These are phyloP conservation scores for Argya squamiceps DNA, from an alignment of 2,797 vertebrate genomes.

Conservation along the genomic window DNA sequence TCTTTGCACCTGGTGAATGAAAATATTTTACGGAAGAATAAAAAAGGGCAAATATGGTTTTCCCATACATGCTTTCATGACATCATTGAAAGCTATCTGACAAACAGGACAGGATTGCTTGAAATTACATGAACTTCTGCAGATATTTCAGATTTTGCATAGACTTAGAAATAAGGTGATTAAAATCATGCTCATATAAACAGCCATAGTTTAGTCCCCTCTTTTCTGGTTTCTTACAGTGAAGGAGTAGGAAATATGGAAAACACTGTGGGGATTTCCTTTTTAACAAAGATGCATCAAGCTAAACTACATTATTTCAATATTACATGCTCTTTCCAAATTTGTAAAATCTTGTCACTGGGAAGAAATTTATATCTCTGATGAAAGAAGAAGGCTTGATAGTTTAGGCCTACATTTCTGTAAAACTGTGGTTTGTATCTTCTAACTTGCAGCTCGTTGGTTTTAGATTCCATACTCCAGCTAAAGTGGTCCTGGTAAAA, in stretches of 20 bases:
- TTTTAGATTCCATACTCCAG: not conserved
- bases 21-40: not conserved
- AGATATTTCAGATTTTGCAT: not conserved
- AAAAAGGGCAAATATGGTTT: not conserved
- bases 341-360: not conserved
- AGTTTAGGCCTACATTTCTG: not conserved
- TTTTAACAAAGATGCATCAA: not conserved
- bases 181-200: not conserved
- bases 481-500: not conserved
- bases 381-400: not conserved
- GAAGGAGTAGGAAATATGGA: not conserved
- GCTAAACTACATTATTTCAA: not conserved
- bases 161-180: not conserved
- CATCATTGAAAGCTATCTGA: not conserved
- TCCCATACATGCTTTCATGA: not conserved
- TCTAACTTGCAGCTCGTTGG: not conserved
- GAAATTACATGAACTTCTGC: not conserved
- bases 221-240: not conserved
- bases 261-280: not conserved
- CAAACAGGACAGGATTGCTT: not conserved
- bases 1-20: fast-evolving
- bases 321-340: not conserved
- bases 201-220: not conserved
- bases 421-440: not conserved
- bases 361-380: not conserved